A percentile compares a stretch with the other conserved stretches of the same genome.
Evolutionary conservation across 2,797 vertebrate genomes (phyloP).

Genomic region (Pangasius djambal): DNA sequence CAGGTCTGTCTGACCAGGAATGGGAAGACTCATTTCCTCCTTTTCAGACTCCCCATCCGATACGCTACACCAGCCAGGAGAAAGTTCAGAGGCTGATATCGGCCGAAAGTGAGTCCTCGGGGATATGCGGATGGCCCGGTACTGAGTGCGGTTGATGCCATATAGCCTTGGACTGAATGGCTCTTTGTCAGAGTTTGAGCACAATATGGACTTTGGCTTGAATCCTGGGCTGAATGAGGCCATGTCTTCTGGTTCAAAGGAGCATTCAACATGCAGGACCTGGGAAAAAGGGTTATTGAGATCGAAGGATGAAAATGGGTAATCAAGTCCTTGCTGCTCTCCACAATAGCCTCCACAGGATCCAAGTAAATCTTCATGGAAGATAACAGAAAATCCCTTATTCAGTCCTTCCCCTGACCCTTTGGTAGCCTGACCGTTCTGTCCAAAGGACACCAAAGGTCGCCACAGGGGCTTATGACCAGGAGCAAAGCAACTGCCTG

Average conservation of each 20-base stretch:
- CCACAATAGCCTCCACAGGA: slow-evolving; percentile 88
- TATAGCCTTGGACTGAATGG: slow-evolving; percentile 89
- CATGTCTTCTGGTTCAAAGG: slow-evolving; percentile 97
- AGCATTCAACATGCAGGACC: slow-evolving; percentile 98
- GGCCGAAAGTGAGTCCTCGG: slow-evolving; percentile 98
- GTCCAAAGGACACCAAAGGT: slow-evolving; percentile 91
- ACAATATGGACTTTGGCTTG: slow-evolving; percentile 97
- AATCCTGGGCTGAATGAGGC: slow-evolving; percentile 94
- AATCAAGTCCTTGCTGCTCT: slow-evolving; percentile 93
- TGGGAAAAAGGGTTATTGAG: slow-evolving; percentile 97
- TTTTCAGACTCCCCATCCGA: slow-evolving; percentile 97
- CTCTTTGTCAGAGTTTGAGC: slow-evolving; percentile 93
- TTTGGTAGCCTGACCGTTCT: slow-evolving; percentile 84
- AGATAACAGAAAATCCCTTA: slow-evolving; percentile 98
- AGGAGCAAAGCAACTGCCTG: slow-evolving; percentile 91
- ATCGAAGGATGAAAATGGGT: slow-evolving; percentile 95
- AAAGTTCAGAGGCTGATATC: slow-evolving; percentile 96
- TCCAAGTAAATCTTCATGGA: slow-evolving; percentile 99
- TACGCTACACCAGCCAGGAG: slow-evolving; percentile 92
- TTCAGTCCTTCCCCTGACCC: slow-evolving; percentile 88
- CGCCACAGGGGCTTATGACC: slow-evolving; percentile 95
- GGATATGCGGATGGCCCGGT: slow-evolving; percentile 97
- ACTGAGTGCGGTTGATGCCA: slow-evolving; percentile 92
- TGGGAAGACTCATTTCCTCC: slow-evolving; percentile 85
- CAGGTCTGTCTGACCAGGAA: slow-evolving; percentile 81